Evolutionary conservation across 1,140 invertebrate genomes (phyloP), one percentile per base, ranked within the genome.

Genomic region (Diuraphis noxia): DNA sequence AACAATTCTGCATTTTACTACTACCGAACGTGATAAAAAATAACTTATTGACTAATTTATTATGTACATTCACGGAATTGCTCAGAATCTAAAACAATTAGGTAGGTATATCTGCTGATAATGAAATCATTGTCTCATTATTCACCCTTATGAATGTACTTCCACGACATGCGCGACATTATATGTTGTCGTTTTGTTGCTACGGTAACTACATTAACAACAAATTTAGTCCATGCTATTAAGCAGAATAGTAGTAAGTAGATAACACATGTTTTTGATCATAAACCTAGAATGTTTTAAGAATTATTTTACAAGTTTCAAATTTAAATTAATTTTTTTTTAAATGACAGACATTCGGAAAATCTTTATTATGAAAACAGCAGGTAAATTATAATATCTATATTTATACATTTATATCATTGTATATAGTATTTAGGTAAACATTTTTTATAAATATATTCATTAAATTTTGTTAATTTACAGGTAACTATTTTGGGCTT

Each of bases 361-460:
- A 82, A 25, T n/a, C n/a, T 91, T 91, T 5, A 52, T 91, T 52
- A n/a, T 81, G 17, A 91, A 91, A 91, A 91, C 77, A 8, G 89
- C 89, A 4, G 89, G 89, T 91, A 81, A 36, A 38, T 81, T 81
- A 7, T 17, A 23, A 43, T 41, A 34, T 43, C 36, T 19, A 30
- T 84, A 49, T 30, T 56, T 30, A 8, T 63, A 23, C n/a, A 17
- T n/a, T 72, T 72, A 49, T 49, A 49, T 49, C 3, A 49, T 19
- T 21, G 19, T 49, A 46, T 46, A 0, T 17, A 49, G 0, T 10
- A n/a, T n/a, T n/a, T n/a, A 21, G 19, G 19, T 19, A 21, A 1
- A 2, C 17, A 49, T 21, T 49, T 49, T 49, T 17, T 17, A 46
- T 56, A 72, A 72, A 4, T 72, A 72, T 72, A 72, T 2, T n/a